A percentile compares a stretch with the other conserved stretches of the same genome.
phyloP scores from a whole-genome alignment of 2,888 invertebrate genomes.

The Tridacna gigas region DNA sequence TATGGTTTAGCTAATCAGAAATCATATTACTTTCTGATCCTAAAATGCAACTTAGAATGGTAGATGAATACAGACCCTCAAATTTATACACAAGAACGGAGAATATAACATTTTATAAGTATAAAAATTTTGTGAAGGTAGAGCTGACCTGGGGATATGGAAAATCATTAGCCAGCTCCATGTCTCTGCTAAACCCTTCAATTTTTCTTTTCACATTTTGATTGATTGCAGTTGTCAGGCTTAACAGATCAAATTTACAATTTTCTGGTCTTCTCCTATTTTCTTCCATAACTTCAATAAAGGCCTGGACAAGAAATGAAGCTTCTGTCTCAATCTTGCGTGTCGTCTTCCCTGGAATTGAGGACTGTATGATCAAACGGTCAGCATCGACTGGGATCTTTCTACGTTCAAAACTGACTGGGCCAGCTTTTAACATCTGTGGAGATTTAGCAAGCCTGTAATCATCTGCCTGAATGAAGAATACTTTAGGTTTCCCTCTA shows the following conservation, averaged over 20 bases:
- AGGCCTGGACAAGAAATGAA: constrained; percentile 8
- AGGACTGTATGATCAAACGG: constrained; percentile 18
- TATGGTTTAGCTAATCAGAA: too few species aligned
- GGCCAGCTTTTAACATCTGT: not conserved
- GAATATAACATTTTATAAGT: not conserved
- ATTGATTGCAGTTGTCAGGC: constrained; percentile 4
- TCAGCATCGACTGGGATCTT: constrained; percentile 8
- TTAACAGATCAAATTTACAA: not conserved
- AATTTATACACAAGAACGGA: too few species aligned
- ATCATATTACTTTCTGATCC: too few species aligned
- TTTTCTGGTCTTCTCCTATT: not conserved
- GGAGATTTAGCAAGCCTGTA: not conserved
- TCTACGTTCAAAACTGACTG: not conserved
- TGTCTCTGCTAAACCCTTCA: not conserved
- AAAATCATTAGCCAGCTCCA: not conserved
- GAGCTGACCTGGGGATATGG: constrained; percentile 3
- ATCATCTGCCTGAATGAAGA: constrained; percentile 12
- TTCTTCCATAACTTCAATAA: not conserved
- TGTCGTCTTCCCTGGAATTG: not conserved
- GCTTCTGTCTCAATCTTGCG: not conserved
- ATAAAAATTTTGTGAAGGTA: constrained; percentile 16
- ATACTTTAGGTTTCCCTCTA: constrained; percentile 8
- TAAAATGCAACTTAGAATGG: too few species aligned
- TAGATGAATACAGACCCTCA: too few species aligned
- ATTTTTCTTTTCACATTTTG: not conserved